Conservation (phyloP, 2,113 vertebrate species). For the Ciconia stormi region DNA sequence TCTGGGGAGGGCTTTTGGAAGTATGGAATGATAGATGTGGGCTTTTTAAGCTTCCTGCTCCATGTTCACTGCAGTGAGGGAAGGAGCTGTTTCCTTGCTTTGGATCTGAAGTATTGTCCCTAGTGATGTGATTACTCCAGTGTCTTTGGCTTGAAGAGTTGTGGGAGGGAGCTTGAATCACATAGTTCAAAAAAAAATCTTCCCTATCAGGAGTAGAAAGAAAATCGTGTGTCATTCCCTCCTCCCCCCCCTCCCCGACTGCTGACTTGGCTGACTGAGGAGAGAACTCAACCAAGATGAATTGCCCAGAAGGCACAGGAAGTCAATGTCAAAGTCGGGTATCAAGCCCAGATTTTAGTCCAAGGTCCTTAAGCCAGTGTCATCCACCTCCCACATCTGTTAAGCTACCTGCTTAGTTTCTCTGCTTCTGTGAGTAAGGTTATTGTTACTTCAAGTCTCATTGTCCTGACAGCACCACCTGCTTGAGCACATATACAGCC, state of each 20-base stretch:
- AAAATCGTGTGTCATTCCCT: neutral
- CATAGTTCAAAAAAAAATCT: neutral
- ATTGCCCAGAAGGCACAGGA: neutral
- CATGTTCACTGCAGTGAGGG: neutral
- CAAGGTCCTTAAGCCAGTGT: neutral
- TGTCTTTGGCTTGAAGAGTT: neutral
- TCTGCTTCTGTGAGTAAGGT: neutral
- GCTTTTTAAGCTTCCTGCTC: neutral
- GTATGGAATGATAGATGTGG: neutral
- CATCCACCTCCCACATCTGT: neutral
- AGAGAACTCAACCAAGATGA: neutral
- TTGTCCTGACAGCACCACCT: neutral
- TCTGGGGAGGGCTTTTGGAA: neutral
- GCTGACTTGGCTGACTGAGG: neutral
- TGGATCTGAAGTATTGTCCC: neutral
- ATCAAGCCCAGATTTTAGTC: neutral
- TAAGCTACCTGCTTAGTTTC: neutral
- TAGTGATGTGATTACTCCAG: neutral
- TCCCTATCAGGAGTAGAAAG: neutral
- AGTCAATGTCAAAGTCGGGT: neutral
- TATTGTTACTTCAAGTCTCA: neutral
- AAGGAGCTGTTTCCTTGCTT: neutral
- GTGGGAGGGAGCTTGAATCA: neutral
- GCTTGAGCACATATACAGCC: neutral
- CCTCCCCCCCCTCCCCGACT: neutral